phyloP scores from a whole-genome alignment of 2,113 vertebrate genomes.

The Oostethus manadensis region DNA sequence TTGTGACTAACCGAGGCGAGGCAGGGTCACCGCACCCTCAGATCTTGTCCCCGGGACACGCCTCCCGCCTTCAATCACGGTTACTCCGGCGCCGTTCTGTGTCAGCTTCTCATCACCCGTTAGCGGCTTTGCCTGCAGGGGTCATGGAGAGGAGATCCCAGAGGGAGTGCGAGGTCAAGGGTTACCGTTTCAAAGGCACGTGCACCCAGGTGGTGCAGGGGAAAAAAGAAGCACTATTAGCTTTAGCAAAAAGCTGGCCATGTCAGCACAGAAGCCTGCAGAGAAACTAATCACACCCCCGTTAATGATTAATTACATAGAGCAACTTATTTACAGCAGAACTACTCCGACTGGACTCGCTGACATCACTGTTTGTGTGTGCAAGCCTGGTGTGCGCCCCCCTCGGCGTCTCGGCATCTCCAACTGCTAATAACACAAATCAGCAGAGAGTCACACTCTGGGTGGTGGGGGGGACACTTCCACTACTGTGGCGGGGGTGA shows the following conservation, averaged over 20 bases:
- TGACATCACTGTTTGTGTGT: constrained; percentile 16
- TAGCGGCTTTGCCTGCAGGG: constrained; percentile 44
- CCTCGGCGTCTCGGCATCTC: constrained; percentile 19
- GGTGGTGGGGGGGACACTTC: background rate
- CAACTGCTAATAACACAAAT: constrained; percentile 60
- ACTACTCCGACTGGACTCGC: constrained; percentile 48
- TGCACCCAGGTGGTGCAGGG: background rate
- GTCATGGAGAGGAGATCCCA: constrained; percentile 13
- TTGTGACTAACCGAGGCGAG: constrained; percentile 7
- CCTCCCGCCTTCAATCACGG: constrained; percentile 26
- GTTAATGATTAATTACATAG: constrained; percentile 56
- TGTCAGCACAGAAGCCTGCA: constrained; percentile 26
- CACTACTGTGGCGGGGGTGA: constrained; percentile 8
- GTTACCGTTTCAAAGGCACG: background rate
- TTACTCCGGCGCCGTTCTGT: constrained; percentile 15
- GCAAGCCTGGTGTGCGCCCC: background rate
- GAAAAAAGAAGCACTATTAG: background rate
- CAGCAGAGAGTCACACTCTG: constrained; percentile 52
- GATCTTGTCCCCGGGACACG: constrained; percentile 20
- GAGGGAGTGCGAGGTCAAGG: constrained; percentile 1
- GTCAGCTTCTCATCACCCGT: constrained; percentile 40
- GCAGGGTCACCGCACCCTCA: constrained; percentile 20
- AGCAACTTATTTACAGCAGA: constrained; percentile 58
- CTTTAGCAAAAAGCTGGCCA: constrained; percentile 23
- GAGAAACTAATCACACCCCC: constrained; percentile 39